These are phyloP conservation scores for Tachina fera DNA, from an alignment of 2,888 invertebrate species.

Conservation along the genomic window DNA sequence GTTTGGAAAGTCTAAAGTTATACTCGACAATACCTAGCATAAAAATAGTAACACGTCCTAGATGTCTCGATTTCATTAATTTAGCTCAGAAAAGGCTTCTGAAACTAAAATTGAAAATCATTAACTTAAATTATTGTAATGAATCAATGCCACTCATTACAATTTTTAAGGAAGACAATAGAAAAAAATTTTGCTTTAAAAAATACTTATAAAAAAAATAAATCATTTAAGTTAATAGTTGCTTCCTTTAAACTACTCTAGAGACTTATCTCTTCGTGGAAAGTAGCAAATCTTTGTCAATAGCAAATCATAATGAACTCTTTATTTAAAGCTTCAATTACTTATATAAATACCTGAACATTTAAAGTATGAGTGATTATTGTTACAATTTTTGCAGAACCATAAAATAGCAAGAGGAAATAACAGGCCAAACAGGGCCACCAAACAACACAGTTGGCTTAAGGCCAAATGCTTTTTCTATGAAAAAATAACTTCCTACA, in stretches of 20 bases:
- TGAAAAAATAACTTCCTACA: conserved; percentile 1
- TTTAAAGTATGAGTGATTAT: conserved; percentile 41
- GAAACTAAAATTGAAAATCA: too few species aligned
- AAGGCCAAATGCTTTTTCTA: conserved; percentile 39
- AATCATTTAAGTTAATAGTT: conserved; percentile 11
- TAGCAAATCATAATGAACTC: conserved; percentile 38
- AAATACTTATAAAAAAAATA: background rate
- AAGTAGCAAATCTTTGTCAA: conserved; percentile 26
- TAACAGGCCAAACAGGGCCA: conserved; percentile 46
- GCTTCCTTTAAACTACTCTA: background rate
- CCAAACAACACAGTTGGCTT: conserved; percentile 53
- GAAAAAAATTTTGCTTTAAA: background rate
- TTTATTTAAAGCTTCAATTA: conserved; percentile 22
- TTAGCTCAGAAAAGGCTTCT: too few species aligned
- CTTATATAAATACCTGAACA: background rate
- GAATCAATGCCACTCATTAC: too few species aligned
- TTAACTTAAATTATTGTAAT: too few species aligned
- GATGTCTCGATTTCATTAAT: too few species aligned
- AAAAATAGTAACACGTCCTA: too few species aligned
- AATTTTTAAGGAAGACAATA: background rate
- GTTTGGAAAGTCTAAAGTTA: too few species aligned
- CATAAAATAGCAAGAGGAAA: conserved; percentile 52
- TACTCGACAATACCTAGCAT: too few species aligned
- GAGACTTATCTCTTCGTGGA: conserved; percentile 2
- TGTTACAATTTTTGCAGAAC: conserved; percentile 38